Evolutionary conservation across 1,140 invertebrate genomes (phyloP), one percentile per base, ranked within the genome.

Genomic region (Trichogramma pretiosum): DNA sequence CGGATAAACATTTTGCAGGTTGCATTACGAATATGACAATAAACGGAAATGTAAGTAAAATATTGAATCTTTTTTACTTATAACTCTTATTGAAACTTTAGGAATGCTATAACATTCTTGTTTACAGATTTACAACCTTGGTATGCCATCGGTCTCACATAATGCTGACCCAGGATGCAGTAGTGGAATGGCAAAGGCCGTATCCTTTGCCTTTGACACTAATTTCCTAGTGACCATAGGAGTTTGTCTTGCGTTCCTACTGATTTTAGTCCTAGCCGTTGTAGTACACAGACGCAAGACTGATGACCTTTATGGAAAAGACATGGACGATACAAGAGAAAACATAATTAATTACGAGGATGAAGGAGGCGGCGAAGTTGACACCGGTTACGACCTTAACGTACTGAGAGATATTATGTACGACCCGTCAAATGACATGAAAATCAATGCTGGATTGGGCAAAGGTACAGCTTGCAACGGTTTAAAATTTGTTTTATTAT

Each of bases 271-370:
- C 1, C 65, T 94, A 57, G 85, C 89, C 3, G 85, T 93, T 36
- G 86, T 93, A 3, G 85, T 93, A 0, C 89, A 92, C 58, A 78
- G 84, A 52, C 77, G 84, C 24, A 82, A 85, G 56, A 82, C 85
- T 9, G 87, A 94, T 61, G 89, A 91, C 48, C 78, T 85, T 56
- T 84, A 90, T 24, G n/a, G n/a, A n/a, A 94, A 94, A 62, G 92
- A 96, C 60, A 82, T 91, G 56, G 93, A 97, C 63, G 94, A 98
- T 64, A 93, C 96, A 26, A 74, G 93, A 52, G 93, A 97, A 70
- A 98, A 93, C 60, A 96, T 98, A 52, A 95, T 97, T 50, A 90
- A 90, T 58, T 97, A 98, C 61, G 90, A 95, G 65, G 94, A 97
- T 59, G 93, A 98, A 72, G 93, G 93, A 28, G 93, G 90, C 60